Conservation (phyloP, 2,797 vertebrate genomes). For the Acanthurus tractus region DNA sequence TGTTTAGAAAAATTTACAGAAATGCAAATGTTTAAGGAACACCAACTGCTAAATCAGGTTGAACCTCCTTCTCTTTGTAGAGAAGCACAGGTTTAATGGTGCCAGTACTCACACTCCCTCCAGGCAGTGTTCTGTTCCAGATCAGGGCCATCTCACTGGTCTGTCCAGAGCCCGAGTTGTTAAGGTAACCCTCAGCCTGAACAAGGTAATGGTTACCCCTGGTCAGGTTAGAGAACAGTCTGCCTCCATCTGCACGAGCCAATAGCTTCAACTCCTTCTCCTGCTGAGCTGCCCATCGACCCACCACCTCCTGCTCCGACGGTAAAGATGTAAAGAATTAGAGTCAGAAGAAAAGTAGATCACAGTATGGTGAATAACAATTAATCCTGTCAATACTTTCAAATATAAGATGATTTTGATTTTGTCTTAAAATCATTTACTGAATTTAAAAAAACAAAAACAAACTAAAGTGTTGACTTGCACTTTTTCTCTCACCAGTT, state of each 20-base stretch:
- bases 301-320: slow-evolving; percentile 88
- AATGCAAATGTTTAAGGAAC: neutral
- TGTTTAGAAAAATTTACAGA: slow-evolving; percentile 12
- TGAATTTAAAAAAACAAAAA: neutral
- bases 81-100: neutral
- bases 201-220: slow-evolving; percentile 92
- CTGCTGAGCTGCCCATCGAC: slow-evolving; percentile 92
- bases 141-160: slow-evolving; percentile 93
- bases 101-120: slow-evolving; percentile 89
- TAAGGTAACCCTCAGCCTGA: slow-evolving; percentile 92
- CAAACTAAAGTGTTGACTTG: neutral
- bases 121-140: slow-evolving; percentile 92
- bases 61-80: neutral
- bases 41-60: neutral
- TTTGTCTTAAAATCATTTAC: slow-evolving; percentile 7
- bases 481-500: slow-evolving; percentile 84
- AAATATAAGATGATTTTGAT: neutral
- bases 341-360: slow-evolving; percentile 1
- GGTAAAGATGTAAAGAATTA: neutral
- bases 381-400: neutral
- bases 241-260: slow-evolving; percentile 87
- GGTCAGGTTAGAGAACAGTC: slow-evolving; percentile 90
- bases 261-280: slow-evolving; percentile 90
- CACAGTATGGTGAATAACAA: neutral
- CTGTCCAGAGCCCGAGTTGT: slow-evolving; percentile 92